These are phyloP conservation scores for Cinclus cinclus DNA, from an alignment of 2,113 vertebrate genomes.

Conservation along the genomic window DNA sequence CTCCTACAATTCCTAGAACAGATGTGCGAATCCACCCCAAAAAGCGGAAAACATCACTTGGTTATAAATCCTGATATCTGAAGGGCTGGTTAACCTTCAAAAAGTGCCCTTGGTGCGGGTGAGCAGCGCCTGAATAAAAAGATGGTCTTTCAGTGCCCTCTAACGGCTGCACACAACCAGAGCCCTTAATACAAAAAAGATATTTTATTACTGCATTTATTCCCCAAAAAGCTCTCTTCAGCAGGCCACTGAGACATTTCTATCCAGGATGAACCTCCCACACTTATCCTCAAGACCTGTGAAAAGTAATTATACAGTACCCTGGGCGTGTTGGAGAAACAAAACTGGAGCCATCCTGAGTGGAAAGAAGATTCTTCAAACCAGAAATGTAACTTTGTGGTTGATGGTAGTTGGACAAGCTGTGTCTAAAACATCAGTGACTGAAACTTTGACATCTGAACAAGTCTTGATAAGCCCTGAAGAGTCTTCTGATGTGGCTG, in stretches of 20 bases:
- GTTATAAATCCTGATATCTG: neutral
- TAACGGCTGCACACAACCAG: neutral
- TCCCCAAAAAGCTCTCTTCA: neutral
- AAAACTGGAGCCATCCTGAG: neutral
- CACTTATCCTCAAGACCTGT: neutral
- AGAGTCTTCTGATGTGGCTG: neutral
- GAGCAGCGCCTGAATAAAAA: neutral
- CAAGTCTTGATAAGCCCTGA: neutral
- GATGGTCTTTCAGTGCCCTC: slow-evolving; percentile 64
- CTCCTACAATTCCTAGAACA: neutral
- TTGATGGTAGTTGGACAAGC: neutral
- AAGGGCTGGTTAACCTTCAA: slow-evolving; percentile 12
- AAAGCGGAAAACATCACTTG: neutral
- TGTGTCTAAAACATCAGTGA: neutral
- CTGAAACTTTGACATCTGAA: neutral
- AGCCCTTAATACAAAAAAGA: too few relatives aligned
- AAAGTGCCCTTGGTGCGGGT: neutral
- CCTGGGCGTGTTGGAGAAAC: neutral
- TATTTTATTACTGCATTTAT: neutral
- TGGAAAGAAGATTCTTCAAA: neutral
- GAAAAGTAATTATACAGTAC: neutral
- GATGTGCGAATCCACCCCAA: neutral
- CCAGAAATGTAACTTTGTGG: neutral
- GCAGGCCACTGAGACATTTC: neutral
- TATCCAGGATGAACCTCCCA: neutral